phyloP scores from a whole-genome alignment of 2,797 vertebrate species.

The Acipenser transmontanus region DNA sequence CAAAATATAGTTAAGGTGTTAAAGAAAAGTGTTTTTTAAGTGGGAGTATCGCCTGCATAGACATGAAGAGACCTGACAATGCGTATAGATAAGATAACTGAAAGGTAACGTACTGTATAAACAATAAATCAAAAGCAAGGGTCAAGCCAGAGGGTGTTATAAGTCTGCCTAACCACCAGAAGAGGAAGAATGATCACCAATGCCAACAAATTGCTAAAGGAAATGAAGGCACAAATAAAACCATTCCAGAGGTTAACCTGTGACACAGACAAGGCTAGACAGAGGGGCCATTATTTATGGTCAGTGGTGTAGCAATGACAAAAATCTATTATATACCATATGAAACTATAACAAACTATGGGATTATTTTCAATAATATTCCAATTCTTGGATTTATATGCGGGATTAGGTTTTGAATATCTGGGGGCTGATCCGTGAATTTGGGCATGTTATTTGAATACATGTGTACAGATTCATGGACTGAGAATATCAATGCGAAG shows the following conservation, averaged over 20 bases:
- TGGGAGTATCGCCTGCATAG: background rate
- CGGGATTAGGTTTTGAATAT: too few species aligned
- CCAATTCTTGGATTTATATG: too few species aligned
- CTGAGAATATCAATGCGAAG: too few species aligned
- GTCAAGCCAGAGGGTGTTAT: background rate
- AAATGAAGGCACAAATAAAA: background rate
- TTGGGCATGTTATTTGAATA: too few species aligned
- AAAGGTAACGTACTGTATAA: background rate
- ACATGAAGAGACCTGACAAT: background rate
- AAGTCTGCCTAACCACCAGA: background rate
- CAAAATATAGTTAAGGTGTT: too few species aligned
- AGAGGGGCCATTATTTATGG: background rate
- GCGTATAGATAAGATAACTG: background rate
- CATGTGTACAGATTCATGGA: too few species aligned
- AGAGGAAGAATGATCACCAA: slow-evolving; percentile 6
- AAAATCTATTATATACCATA: too few species aligned
- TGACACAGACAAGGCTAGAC: background rate
- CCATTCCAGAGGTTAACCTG: background rate
- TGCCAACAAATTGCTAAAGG: background rate
- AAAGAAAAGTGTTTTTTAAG: too few species aligned
- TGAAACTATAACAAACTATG: too few species aligned
- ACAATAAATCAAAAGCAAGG: slow-evolving; percentile 6
- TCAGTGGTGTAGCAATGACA: too few species aligned
- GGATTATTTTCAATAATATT: too few species aligned
- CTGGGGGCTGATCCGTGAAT: too few species aligned